Evolutionary conservation across 30 jellyfish, hydroid and myxozoan species (phyloP).

Genomic region (Aurelia sp.): DNA sequence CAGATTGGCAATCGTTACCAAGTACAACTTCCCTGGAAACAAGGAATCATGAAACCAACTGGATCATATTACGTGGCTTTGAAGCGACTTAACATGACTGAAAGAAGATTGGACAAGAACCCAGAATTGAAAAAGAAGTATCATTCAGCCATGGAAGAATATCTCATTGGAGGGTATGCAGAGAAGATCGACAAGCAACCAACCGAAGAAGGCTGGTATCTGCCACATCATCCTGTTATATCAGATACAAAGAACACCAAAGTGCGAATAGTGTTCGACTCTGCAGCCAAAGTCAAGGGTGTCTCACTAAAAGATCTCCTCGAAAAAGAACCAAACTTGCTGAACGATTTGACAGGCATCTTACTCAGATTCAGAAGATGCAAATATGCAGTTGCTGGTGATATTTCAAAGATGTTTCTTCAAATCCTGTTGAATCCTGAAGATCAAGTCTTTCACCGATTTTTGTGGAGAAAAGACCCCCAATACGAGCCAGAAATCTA

Average conservation of each 20-base stretch:
- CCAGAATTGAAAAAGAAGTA: no score
- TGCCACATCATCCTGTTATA: no score
- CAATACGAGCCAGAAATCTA: conserved; percentile 26
- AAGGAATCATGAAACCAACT: neutral
- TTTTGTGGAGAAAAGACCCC: conserved; percentile 55
- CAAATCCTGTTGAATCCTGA: no score
- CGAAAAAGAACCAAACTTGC: conserved; percentile 12
- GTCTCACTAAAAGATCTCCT: no score
- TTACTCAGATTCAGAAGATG: conserved; percentile 51
- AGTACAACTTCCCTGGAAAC: no score
- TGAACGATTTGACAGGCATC: conserved; percentile 47
- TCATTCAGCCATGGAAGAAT: no score
- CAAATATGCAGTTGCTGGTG: conserved; percentile 29
- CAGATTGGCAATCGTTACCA: no score
- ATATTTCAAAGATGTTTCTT: no score
- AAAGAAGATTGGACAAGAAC: neutral
- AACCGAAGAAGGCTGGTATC: no score
- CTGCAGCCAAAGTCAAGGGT: no score
- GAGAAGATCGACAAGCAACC: no score
- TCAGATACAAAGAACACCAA: neutral
- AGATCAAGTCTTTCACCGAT: conserved; percentile 34
- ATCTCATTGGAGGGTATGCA: no score
- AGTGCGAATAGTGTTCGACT: neutral
- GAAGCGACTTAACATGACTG: conserved; percentile 25
- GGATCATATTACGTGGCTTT: conserved; percentile 28